Evolutionary conservation across 2,888 invertebrate species (phyloP).

Genomic region (Lymantria monacha): DNA sequence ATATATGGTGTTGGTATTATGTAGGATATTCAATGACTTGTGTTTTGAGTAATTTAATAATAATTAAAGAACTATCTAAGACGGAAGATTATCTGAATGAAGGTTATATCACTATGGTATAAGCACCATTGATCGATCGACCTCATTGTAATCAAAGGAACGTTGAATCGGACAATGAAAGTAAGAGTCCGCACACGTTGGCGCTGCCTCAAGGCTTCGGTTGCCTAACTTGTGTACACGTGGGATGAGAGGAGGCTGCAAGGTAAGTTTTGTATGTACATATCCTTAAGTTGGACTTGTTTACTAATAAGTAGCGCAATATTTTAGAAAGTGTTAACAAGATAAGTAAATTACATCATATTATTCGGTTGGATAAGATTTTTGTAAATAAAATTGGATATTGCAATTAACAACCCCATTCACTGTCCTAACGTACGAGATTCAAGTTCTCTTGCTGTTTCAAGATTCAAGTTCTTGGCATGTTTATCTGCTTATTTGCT

Average conservation of each 20-base stretch:
- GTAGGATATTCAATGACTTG: neutral
- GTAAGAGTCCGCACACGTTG: constrained; percentile 62
- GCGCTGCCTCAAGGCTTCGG: constrained; percentile 65
- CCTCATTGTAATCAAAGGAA: constrained; percentile 61
- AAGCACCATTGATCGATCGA: constrained; percentile 37
- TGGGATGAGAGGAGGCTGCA: constrained; percentile 65
- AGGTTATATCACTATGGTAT: constrained; percentile 17
- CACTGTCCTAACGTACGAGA: no score
- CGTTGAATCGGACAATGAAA: constrained; percentile 68
- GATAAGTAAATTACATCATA: no score
- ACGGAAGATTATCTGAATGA: neutral
- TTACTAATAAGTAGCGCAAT: constrained; percentile 7
- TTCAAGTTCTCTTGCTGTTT: no score
- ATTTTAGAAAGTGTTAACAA: neutral
- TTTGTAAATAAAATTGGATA: no score
- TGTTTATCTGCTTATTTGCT: neutral
- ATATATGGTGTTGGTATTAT: neutral
- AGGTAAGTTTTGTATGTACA: constrained; percentile 35
- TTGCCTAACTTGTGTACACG: constrained; percentile 60
- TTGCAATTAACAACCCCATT: no score
- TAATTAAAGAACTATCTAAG: neutral
- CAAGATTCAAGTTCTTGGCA: no score
- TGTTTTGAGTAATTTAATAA: neutral
- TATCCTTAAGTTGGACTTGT: constrained; percentile 31
- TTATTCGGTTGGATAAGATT: no score